Percentiles rank a stretch among this genome's conserved stretches.
These are phyloP conservation scores for Leucosticte australis DNA, from an alignment of 2,113 vertebrate species.

Conservation along the genomic window DNA sequence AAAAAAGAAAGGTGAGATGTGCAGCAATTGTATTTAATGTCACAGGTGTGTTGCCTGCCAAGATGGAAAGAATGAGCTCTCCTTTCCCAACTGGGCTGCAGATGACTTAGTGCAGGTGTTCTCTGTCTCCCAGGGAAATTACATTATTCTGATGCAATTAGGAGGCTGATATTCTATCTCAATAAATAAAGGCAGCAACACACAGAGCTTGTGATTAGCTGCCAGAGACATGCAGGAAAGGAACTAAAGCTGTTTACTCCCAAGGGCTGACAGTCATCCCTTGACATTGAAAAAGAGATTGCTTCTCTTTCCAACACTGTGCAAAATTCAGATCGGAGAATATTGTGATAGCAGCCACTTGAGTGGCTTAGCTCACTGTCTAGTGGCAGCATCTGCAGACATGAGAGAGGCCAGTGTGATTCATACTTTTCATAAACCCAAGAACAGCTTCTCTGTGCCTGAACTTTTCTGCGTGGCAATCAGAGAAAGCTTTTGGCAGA, in stretches of 20 bases:
- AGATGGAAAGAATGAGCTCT: not conserved
- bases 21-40: not conserved
- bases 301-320: not conserved
- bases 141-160: constrained; percentile 27
- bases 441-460: not conserved
- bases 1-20: not conserved
- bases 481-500: not conserved
- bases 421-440: not conserved
- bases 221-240: not conserved
- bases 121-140: not conserved
- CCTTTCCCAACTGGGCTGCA: not conserved
- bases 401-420: not conserved
- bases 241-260: not conserved
- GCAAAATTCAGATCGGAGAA: not conserved
- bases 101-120: constrained; percentile 5
- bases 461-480: not conserved
- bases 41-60: not conserved
- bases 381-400: not conserved
- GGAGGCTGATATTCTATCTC: not conserved
- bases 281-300: not conserved
- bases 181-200: not conserved
- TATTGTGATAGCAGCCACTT: not conserved
- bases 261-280: not conserved
- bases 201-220: not conserved
- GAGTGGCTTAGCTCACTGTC: not conserved